Base-by-base conservation (phyloP, 1,140 invertebrate species). In the Zaprionus ghesquierei region DNA sequence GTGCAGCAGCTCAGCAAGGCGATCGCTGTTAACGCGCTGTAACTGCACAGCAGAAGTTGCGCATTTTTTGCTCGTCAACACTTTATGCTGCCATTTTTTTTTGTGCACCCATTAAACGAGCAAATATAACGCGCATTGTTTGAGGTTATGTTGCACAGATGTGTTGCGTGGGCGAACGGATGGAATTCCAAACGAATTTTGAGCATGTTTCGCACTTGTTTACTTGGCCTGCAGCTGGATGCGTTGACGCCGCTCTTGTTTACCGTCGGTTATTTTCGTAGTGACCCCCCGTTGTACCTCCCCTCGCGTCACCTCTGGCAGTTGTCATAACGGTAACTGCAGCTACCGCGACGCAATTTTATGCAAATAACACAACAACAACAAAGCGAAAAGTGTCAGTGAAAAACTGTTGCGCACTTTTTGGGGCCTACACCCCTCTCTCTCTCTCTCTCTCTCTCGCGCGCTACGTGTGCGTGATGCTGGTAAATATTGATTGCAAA, bases 351-450 rank as follows among this genome's bases (percentile, higher is more conserved):
- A 59, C 51, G 51, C 70, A 63, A 69, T 79, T 72, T 70, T 70
- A 79, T 79, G 71, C 77, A 80, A 80, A 80, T 79, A 80, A 31
- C 75, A 74, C 44, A 61, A 25, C 25, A 61, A 12, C 20, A n/a
- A 35, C 10, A n/a, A 23, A 4, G 25, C 8, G 51, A 56, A 22
- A 23, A 50, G 29, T 18, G 33, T 35, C 55, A 59, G 29, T 38
- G 35, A 69, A 60, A 68, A 61, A 60, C 33, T 54, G 58, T 69
- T 31, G 65, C 59, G 33, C n/a, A 62, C 13, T 69, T 35, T 63
- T 51, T 51, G 59, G 38, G 38, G 15, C 38, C 18, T 44, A 9
- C 9, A 18, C 10, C 20, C 20, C 3, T 41, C 0, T 2, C 10
- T 46, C 44, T 6, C 20, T 31, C 22, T 23, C 27, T 29, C 27